phyloP scores from a whole-genome alignment of 2,797 vertebrate species.

The Rhinoraja longicauda region DNA sequence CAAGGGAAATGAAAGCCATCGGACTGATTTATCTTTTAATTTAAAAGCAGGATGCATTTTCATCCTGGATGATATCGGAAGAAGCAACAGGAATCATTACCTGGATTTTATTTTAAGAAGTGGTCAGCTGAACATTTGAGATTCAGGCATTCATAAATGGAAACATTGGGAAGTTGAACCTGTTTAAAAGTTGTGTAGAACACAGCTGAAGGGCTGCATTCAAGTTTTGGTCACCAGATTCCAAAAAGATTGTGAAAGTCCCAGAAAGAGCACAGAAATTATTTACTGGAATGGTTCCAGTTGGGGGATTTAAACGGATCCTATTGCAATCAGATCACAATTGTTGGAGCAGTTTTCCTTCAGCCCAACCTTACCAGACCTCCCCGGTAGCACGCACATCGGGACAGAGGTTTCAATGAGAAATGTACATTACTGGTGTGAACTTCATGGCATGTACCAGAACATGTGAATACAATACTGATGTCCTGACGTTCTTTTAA shows the following conservation, averaged over 20 bases:
- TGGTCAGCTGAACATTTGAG: too few species aligned
- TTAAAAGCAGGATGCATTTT: neutral
- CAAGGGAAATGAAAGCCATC: neutral
- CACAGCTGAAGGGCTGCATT: too few species aligned
- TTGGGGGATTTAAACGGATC: too few species aligned
- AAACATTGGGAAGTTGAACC: too few species aligned
- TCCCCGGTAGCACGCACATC: neutral
- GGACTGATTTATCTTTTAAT: neutral
- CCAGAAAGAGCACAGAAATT: too few species aligned
- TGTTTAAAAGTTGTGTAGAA: too few species aligned
- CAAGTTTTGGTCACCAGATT: too few species aligned
- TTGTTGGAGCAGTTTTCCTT: neutral
- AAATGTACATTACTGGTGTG: constrained; percentile 11
- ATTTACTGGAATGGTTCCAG: too few species aligned
- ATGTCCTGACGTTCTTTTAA: neutral
- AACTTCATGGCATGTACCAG: neutral
- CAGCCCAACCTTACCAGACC: too few species aligned
- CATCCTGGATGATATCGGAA: neutral
- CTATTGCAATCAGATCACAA: neutral
- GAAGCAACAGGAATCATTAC: neutral
- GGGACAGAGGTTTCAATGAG: neutral
- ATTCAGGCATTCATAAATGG: too few species aligned
- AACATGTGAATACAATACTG: neutral
- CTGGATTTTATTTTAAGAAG: neutral
- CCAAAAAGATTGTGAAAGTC: too few species aligned